Evolutionary conservation across 2,113 vertebrate genomes (phyloP).

Genomic region (Elachura formosa): DNA sequence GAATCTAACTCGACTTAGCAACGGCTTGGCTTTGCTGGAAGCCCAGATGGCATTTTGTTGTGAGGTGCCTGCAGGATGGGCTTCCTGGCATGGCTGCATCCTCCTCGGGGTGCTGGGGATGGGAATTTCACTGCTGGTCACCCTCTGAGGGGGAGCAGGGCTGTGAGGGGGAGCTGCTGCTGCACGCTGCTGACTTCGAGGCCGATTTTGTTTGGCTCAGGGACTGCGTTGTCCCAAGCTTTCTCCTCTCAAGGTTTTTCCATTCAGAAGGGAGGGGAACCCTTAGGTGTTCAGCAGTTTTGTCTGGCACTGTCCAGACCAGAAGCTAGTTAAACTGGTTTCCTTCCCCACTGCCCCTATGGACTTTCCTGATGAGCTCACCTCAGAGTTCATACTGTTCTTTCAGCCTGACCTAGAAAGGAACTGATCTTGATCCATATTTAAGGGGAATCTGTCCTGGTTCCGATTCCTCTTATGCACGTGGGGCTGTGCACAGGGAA

Average conservation of each 20-base stretch:
- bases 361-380: background rate
- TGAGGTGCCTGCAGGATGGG: background rate
- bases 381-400: background rate
- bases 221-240: fast-evolving
- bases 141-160: background rate
- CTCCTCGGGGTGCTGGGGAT: background rate
- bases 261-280: background rate
- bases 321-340: background rate
- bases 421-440: background rate
- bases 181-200: fast-evolving
- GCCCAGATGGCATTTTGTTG: background rate
- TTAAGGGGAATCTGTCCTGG: constrained; percentile 17
- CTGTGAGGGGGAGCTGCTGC: background rate
- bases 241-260: background rate
- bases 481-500: background rate
- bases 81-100: background rate
- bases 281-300: background rate
- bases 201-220: background rate
- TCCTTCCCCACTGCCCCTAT: background rate
- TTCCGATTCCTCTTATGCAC: background rate
- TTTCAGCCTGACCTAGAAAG: constrained; percentile 35
- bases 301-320: background rate
- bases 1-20: background rate
- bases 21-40: background rate
- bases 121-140: background rate